Conservation (phyloP, 2,888 invertebrate genomes). For the Drosophila pseudotakahashii region DNA sequence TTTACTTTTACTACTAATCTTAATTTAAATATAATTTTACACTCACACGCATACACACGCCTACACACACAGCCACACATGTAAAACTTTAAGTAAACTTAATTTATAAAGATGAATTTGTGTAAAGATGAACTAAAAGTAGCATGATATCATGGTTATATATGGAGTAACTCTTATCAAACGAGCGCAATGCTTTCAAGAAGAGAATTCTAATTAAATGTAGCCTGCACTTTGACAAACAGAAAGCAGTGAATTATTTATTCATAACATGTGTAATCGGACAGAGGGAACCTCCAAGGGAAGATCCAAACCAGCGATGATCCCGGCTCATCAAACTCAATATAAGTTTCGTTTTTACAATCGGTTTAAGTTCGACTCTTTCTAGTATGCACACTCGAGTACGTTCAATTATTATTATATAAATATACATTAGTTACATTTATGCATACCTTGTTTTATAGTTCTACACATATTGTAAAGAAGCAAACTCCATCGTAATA, state of each 20-base stretch:
- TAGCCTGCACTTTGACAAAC: slow-evolving; percentile 48
- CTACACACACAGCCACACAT: slow-evolving; percentile 42
- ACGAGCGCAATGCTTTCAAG: slow-evolving; percentile 12
- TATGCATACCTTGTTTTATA: slow-evolving; percentile 71
- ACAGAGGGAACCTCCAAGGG: slow-evolving; percentile 2
- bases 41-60: slow-evolving; percentile 18
- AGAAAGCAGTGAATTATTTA: slow-evolving; percentile 70
- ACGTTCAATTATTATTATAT: slow-evolving; percentile 36
- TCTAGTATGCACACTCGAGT: slow-evolving; percentile 28
- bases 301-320: neutral
- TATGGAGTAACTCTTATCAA: slow-evolving; percentile 12
- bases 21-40: slow-evolving; percentile 55
- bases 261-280: slow-evolving; percentile 39
- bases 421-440: slow-evolving; percentile 20
- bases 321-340: slow-evolving; percentile 6
- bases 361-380: slow-evolving; percentile 17
- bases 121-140: slow-evolving; percentile 19
- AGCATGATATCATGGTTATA: slow-evolving; percentile 23
- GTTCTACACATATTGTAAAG: slow-evolving; percentile 64
- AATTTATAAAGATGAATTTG: slow-evolving; percentile 61
- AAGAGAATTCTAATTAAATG: slow-evolving; percentile 30
- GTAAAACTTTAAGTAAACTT: slow-evolving; percentile 54
- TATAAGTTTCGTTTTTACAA: slow-evolving; percentile 15
- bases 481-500: slow-evolving; percentile 45
- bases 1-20: slow-evolving; percentile 54